These are phyloP conservation scores for Brachionus koreanus DNA, from an alignment of 1,140 invertebrate genomes.

Conservation along the genomic window DNA sequence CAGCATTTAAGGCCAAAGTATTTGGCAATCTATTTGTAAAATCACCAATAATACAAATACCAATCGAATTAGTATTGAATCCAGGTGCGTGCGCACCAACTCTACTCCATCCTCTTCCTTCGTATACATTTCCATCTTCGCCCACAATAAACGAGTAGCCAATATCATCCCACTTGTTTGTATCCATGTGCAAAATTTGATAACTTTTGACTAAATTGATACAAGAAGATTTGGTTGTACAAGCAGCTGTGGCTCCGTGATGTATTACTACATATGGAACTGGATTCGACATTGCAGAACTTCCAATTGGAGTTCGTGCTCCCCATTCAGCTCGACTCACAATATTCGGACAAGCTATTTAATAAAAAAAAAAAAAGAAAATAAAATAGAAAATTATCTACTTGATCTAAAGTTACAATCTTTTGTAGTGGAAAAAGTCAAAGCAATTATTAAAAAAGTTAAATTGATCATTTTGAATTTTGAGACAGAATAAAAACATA, in stretches of 20 bases:
- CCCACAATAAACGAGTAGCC: slow-evolving; percentile 50
- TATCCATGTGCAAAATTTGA: slow-evolving; percentile 69
- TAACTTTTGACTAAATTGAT: slow-evolving; percentile 54
- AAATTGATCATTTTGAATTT: neutral
- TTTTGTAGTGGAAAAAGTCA: neutral
- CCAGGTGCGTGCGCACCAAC: slow-evolving; percentile 65
- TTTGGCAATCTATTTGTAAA: slow-evolving; percentile 48
- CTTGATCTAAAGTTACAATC: neutral
- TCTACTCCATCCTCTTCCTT: slow-evolving; percentile 50
- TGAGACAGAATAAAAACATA: too few relatives aligned
- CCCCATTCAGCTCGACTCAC: slow-evolving; percentile 48
- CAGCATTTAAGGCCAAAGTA: slow-evolving; percentile 45
- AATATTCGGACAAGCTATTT: slow-evolving; percentile 27
- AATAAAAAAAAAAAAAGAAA: neutral
- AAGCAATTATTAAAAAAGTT: neutral
- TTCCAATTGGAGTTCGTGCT: slow-evolving; percentile 46
- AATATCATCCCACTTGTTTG: slow-evolving; percentile 51
- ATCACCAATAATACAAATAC: slow-evolving; percentile 67
- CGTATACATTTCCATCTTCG: slow-evolving; percentile 50
- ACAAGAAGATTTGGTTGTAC: slow-evolving; percentile 46
- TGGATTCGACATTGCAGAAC: slow-evolving; percentile 54
- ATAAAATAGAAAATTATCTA: neutral
- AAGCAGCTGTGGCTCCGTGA: slow-evolving; percentile 49
- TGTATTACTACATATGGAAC: slow-evolving; percentile 68
- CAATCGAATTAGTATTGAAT: slow-evolving; percentile 66